Conservation (phyloP, 2,113 vertebrate species). For the Casuarius casuarius region DNA sequence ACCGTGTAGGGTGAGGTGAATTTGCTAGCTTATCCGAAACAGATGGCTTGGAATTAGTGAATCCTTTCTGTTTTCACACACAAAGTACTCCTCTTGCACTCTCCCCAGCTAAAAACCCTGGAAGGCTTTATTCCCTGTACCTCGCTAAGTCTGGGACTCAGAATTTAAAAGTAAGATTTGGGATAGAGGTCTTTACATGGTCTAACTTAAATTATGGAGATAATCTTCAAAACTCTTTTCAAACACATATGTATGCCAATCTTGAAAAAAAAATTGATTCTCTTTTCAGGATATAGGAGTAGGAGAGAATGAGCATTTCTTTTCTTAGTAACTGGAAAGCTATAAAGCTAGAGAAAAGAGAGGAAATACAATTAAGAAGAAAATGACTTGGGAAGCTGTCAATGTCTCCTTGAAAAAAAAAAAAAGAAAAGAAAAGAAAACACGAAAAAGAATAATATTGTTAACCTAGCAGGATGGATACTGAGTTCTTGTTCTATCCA, state of each 20-base stretch:
- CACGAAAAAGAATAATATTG: background rate
- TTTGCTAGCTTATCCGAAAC: background rate
- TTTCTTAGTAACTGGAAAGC: background rate
- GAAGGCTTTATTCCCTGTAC: background rate
- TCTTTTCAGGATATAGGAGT: background rate
- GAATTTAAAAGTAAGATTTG: background rate
- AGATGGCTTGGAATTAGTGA: background rate
- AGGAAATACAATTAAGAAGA: background rate
- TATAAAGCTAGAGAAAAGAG: background rate
- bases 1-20: rapidly evolving
- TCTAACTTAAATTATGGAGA: background rate
- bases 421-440: background rate
- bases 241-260: background rate
- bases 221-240: background rate
- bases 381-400: background rate
- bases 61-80: background rate
- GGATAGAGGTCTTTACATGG: background rate
- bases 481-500: background rate
- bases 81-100: background rate
- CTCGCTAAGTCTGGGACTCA: background rate
- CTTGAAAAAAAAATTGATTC: background rate
- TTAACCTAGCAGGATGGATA: background rate
- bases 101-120: background rate
- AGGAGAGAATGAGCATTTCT: background rate
- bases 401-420: background rate